phyloP scores from a whole-genome alignment of 1,140 invertebrate genomes.

The Ips typographus region DNA sequence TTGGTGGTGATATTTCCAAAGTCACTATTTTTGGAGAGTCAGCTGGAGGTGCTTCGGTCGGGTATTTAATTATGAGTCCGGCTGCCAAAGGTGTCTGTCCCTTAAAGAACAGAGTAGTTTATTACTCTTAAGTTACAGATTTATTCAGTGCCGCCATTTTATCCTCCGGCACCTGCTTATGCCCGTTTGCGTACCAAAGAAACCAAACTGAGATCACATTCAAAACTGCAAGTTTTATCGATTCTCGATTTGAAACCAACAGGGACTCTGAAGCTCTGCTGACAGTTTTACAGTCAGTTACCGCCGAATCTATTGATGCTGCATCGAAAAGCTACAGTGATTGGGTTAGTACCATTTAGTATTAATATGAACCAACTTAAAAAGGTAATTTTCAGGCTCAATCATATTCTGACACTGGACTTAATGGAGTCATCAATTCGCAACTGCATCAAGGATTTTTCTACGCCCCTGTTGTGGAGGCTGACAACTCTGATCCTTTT shows the following conservation, averaged over 20 bases:
- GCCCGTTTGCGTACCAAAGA: slow-evolving; percentile 29
- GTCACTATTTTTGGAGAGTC: slow-evolving; percentile 30
- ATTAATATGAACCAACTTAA: background rate
- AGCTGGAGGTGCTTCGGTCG: slow-evolving; percentile 29
- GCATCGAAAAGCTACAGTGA: slow-evolving; percentile 19
- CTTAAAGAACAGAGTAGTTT: background rate
- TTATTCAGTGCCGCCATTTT: slow-evolving; percentile 25
- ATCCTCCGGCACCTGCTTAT: slow-evolving; percentile 20
- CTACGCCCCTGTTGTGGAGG: slow-evolving; percentile 40
- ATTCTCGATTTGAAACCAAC: slow-evolving; percentile 24
- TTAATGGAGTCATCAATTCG: slow-evolving; percentile 21
- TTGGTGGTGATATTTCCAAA: slow-evolving; percentile 24
- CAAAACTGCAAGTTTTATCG: slow-evolving; percentile 31
- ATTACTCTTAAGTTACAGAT: slow-evolving; percentile 4
- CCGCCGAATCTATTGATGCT: slow-evolving; percentile 22
- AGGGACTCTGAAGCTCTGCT: slow-evolving; percentile 20
- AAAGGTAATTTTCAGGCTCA: slow-evolving; percentile 5
- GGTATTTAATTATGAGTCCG: slow-evolving; percentile 22
- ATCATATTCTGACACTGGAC: slow-evolving; percentile 6
- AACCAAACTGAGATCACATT: slow-evolving; percentile 34
- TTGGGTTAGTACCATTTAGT: slow-evolving; percentile 18
- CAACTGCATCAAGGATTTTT: slow-evolving; percentile 36
- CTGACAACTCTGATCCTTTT: slow-evolving; percentile 34
- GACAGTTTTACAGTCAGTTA: slow-evolving; percentile 20
- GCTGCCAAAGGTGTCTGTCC: slow-evolving; percentile 8